Base-by-base conservation (phyloP, 2,888 invertebrate genomes). In the Cephus spinipes region DNA sequence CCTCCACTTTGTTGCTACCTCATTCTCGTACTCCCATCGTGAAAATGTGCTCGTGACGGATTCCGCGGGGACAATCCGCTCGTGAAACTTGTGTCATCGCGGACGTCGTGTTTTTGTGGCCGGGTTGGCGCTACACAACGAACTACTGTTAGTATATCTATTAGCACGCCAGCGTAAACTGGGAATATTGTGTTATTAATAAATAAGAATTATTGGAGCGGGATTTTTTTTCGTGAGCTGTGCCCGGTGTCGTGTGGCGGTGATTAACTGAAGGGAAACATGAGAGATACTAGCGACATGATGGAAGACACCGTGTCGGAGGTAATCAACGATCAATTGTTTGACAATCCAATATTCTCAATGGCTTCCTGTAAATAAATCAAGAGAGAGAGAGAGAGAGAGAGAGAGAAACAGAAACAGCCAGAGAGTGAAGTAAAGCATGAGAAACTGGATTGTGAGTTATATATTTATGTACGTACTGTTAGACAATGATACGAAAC, bases 251-350 rank as follows among this genome's bases (percentile, higher is more conserved):
- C 40, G 40, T 55, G 23, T 55, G 55, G 6, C 55, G 55, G 23
- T 55, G 55, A 55, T 23, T 55, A 23, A 55, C 55, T 55, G 9
- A 23, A 23, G 55, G 79, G 74, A 76, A 80, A 83, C 83, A 90
- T 90, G 89, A 88, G 87, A 87, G 87, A 88, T 83, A 88, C 87
- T 82, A 86, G 84, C 86, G 88, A 89, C 84, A 87, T 87, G 85
- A 90, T 89, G 89, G 89, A 90, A 86, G 90, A 90, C 85, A 85
- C 87, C 81, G 84, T 89, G 83, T 87, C 88, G 75, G 90, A 89
- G 89, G 90, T 90, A 71, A 71, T 71, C 31, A 71, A 11, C 71
- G 71, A 71, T 71, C 33, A 71, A 71, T 71, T 71, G 31, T 31
- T 71, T 33, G 32, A 71, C 71, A 33, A 71, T 71, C 31, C 71